Evolutionary conservation across 2,797 vertebrate genomes (phyloP).

Genomic region (Lycodopsis pacificus): DNA sequence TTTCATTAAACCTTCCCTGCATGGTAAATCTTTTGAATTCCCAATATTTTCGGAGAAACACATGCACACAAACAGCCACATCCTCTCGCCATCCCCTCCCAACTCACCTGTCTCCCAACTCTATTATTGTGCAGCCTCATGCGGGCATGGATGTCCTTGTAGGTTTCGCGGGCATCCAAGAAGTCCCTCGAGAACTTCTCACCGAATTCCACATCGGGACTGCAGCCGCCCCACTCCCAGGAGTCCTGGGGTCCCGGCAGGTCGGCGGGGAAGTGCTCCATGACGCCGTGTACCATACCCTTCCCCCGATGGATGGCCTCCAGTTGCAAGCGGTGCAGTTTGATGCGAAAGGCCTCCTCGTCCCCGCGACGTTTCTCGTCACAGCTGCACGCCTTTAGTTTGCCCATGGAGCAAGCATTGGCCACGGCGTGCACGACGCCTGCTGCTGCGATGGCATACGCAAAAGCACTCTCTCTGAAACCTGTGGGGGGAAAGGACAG

Average conservation of each 20-base stretch:
- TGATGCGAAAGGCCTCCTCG: conserved; percentile 94
- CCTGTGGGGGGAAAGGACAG: conserved; percentile 80
- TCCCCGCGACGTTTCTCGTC: conserved; percentile 94
- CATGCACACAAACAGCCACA: neutral
- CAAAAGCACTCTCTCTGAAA: conserved; percentile 97
- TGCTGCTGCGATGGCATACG: conserved; percentile 94
- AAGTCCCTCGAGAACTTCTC: conserved; percentile 98
- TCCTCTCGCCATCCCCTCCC: neutral
- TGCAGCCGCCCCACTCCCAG: conserved; percentile 99
- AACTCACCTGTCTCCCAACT: conserved; percentile 97
- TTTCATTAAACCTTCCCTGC: neutral
- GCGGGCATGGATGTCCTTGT: conserved; percentile 96
- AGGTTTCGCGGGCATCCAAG: conserved; percentile 95
- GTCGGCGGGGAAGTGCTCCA: conserved; percentile 92
- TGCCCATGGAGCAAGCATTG: conserved; percentile 96
- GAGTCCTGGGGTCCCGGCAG: conserved; percentile 93
- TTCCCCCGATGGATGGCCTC: conserved; percentile 96
- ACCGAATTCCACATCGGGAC: conserved; percentile 96
- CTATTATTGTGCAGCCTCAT: conserved; percentile 99
- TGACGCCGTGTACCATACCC: conserved; percentile 96
- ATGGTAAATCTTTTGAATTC: neutral
- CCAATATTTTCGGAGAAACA: neutral
- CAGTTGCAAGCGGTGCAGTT: conserved; percentile 94
- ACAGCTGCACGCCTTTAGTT: conserved; percentile 94
- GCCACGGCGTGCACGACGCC: conserved; percentile 96